Evolutionary conservation across 2,888 invertebrate genomes (phyloP), one percentile per base, ranked within the genome.

Genomic region (Gastracanthus pulcherrimus): DNA sequence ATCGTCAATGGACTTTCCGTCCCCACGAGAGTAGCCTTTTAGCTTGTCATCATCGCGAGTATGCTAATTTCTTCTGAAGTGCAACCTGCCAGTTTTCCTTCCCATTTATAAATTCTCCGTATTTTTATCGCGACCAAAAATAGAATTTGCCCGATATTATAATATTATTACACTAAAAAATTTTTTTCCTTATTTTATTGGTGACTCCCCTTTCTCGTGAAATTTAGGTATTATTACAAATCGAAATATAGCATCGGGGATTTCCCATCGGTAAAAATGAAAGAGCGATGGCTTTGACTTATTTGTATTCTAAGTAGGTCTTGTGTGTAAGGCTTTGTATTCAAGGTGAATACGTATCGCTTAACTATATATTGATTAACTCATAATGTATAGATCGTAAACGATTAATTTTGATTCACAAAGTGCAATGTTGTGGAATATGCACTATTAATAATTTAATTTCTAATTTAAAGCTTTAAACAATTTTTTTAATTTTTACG

Each of bases 1-100:
- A 55, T 76, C 70, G 72, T 79, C 72, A 72, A 66, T 79, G 72
- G 66, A 48, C 78, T 79, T 79, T 66, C 72, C 78, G 58, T 26
- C 16, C 34, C 55, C 13, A 60, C 13, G 45, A 60, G 60, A n/a
- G n/a, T n/a, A n/a, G n/a, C n/a, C n/a, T n/a, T n/a, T n/a, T n/a
- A n/a, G n/a, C n/a, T n/a, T n/a, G n/a, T 69, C 69, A 60, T 66
- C 72, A 58, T 66, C 66, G 48, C 29, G 31, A n/a, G 11, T 45
- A 72, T 72, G 72, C 55, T 79, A 58, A 71, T 64, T 72, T 72
- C 41, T 31, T 26, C 16, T n/a, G 26, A 72, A 23, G 41, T 64
- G 64, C 71, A 69, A n/a, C 58, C n/a, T 23, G 9, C 9, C 7
- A 13, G 48, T 7, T 76, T 66, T 76, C 41, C 67, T 41, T 19